Conservation (phyloP, 2,888 invertebrate genomes). For the Drosophila mulleri region DNA sequence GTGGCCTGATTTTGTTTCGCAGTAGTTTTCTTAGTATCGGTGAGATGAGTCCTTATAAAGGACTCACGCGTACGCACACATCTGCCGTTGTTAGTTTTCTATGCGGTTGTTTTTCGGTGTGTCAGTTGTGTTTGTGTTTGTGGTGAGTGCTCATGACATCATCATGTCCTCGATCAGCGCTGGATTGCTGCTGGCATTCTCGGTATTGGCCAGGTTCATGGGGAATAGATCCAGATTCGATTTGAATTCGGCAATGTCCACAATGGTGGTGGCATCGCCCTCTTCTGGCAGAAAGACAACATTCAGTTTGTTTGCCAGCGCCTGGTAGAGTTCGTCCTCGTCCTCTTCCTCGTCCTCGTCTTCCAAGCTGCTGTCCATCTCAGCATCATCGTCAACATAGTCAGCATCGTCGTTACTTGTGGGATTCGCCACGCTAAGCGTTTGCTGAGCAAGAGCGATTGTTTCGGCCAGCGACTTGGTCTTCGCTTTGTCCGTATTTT, state of each 20-base stretch:
- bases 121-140: too few species aligned
- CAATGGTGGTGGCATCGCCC: conserved; percentile 76
- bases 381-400: conserved; percentile 11
- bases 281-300: conserved; percentile 74
- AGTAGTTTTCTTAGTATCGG: background rate
- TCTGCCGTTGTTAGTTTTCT: background rate
- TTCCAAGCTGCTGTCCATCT: conserved; percentile 33
- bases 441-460: background rate
- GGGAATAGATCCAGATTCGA: conserved; percentile 80
- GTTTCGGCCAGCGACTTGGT: background rate
- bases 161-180: conserved; percentile 38
- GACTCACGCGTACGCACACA: too few species aligned
- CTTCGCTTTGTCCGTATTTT: background rate
- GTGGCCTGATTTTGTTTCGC: background rate
- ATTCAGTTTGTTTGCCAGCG: conserved; percentile 73
- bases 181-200: background rate
- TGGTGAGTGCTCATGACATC: conserved; percentile 41
- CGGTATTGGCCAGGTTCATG: conserved; percentile 54
- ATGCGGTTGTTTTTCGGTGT: background rate
- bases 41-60: background rate
- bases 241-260: conserved; percentile 80
- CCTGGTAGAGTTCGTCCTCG: conserved; percentile 62
- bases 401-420: conserved; percentile 14
- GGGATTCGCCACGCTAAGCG: background rate
- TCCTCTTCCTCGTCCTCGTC: conserved; percentile 29